Evolutionary conservation across 2,888 invertebrate species (phyloP).

Genomic region (Rambutsinella grinnellia): DNA sequence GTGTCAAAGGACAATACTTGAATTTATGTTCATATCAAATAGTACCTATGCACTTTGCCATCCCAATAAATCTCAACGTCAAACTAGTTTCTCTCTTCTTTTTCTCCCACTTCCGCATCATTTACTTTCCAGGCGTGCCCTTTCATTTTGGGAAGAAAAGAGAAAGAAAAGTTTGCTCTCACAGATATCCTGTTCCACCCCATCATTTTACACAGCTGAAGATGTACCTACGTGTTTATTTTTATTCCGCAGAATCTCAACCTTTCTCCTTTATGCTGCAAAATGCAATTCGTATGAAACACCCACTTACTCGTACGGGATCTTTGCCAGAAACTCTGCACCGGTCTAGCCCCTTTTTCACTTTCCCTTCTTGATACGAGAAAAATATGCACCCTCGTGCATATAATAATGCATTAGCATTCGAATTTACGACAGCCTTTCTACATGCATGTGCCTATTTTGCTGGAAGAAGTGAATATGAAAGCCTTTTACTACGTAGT

Average conservation of each 20-base stretch:
- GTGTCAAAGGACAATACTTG: too few species aligned
- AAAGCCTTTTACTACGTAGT: background rate
- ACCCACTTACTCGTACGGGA: background rate
- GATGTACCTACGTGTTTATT: background rate
- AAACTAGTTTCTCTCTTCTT: background rate
- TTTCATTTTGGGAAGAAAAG: background rate
- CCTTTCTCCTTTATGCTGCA: background rate
- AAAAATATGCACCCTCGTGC: background rate
- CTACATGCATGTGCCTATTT: conserved; percentile 9
- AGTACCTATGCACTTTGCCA: conserved; percentile 3
- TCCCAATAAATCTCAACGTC: conserved; percentile 6
- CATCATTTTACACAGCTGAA: background rate
- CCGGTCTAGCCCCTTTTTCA: background rate
- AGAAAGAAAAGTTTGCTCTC: background rate
- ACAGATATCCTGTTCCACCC: background rate
- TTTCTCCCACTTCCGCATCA: conserved; percentile 27
- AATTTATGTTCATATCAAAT: too few species aligned
- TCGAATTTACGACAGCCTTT: background rate
- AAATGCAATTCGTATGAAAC: background rate
- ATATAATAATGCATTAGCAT: background rate
- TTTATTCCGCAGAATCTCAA: too few species aligned
- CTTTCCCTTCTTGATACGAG: background rate
- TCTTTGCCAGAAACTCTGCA: background rate
- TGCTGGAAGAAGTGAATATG: background rate
- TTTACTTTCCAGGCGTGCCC: conserved; percentile 5